Evolutionary conservation across 2,888 invertebrate species (phyloP).

Genomic region (Standfussiana lucernea): DNA sequence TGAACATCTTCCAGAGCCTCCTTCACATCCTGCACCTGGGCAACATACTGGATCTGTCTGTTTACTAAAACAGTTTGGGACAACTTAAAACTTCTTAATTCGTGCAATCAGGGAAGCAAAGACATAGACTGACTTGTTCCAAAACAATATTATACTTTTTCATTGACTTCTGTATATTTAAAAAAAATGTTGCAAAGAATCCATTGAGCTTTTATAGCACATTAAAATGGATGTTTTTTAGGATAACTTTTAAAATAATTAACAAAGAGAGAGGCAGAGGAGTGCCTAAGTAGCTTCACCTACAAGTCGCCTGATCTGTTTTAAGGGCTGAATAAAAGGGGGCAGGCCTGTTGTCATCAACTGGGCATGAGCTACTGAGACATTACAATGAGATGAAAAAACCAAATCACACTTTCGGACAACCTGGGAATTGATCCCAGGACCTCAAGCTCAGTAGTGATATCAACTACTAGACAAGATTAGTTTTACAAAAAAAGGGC

Average conservation of each 20-base stretch:
- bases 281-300: too few relatives aligned
- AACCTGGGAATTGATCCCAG: not conserved
- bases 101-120: not conserved
- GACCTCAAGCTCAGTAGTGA: not conserved
- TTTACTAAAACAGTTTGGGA: constrained; percentile 75
- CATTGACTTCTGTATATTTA: too few relatives aligned
- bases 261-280: too few relatives aligned
- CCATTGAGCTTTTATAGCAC: too few relatives aligned
- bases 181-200: too few relatives aligned
- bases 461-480: not conserved
- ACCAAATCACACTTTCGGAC: not conserved
- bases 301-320: too few relatives aligned
- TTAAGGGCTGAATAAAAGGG: too few relatives aligned
- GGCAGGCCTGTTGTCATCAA: too few relatives aligned
- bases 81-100: not conserved
- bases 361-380: too few relatives aligned
- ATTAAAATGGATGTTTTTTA: too few relatives aligned
- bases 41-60: constrained; percentile 81
- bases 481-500: not conserved
- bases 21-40: constrained; percentile 79
- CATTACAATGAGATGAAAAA: not conserved
- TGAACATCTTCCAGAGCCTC: constrained; percentile 74
- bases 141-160: not conserved
- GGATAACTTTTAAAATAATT: too few relatives aligned
- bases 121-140: not conserved